These are phyloP conservation scores for Tubulanus polymorphus DNA, from an alignment of 2,888 invertebrate species.

Conservation along the genomic window DNA sequence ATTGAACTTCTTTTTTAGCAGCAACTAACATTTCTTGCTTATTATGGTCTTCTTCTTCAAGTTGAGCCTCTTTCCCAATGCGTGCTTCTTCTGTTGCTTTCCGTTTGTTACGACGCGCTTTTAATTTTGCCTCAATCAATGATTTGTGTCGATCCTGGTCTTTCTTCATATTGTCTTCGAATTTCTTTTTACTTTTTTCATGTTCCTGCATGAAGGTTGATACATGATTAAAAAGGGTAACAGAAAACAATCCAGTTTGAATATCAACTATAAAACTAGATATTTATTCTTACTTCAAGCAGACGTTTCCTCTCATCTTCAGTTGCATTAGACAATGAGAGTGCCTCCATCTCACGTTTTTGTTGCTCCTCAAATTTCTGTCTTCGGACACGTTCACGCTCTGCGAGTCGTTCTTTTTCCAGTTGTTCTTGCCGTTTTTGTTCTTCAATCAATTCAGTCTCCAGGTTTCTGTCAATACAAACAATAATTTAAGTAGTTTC, in stretches of 20 bases:
- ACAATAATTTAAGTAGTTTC: neutral
- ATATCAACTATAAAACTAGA: no score
- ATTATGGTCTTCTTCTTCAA: conserved; percentile 29
- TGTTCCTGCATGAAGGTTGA: no score
- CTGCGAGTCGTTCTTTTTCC: conserved; percentile 32
- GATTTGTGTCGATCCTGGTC: conserved; percentile 31
- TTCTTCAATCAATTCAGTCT: conserved; percentile 36
- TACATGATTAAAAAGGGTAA: no score
- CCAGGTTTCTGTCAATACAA: conserved; percentile 30
- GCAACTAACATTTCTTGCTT: conserved; percentile 20
- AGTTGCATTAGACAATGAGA: conserved; percentile 26
- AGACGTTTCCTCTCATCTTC: conserved; percentile 37
- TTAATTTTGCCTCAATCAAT: conserved; percentile 34
- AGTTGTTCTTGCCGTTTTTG: conserved; percentile 34
- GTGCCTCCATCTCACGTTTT: conserved; percentile 32
- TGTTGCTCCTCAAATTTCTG: conserved; percentile 37
- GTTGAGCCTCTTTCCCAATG: conserved; percentile 29
- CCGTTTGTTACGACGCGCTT: conserved; percentile 34
- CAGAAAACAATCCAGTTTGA: no score
- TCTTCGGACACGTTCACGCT: conserved; percentile 30
- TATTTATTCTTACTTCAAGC: no score
- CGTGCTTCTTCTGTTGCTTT: conserved; percentile 31
- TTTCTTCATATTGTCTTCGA: conserved; percentile 26
- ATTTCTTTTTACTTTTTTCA: conserved; percentile 32
- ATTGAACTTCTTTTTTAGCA: neutral